Evolutionary conservation across 2,888 invertebrate genomes (phyloP).

Genomic region (Tinea pellionella): DNA sequence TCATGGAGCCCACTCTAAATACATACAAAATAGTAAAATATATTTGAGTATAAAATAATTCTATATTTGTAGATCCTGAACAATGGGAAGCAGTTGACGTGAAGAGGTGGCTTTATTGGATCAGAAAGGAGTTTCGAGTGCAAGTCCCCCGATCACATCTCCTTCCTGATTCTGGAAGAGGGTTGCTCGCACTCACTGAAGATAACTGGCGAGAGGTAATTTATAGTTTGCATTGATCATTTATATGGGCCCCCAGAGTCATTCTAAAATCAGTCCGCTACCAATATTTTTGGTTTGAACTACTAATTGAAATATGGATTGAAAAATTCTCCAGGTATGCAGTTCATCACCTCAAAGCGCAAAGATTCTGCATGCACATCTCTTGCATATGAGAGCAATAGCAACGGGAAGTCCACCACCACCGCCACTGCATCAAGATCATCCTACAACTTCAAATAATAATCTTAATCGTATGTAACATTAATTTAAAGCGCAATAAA

Average conservation of each 20-base stretch:
- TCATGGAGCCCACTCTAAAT: too few relatives aligned
- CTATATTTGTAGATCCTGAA: conserved; percentile 47
- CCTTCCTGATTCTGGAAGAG: conserved; percentile 54
- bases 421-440: conserved; percentile 52
- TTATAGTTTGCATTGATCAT: background rate
- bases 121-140: conserved; percentile 57
- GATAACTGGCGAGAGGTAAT: conserved; percentile 58
- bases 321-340: too few relatives aligned
- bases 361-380: conserved; percentile 59
- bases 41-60: too few relatives aligned
- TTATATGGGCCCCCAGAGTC: too few relatives aligned
- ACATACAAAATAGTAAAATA: too few relatives aligned
- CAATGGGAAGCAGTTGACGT: conserved; percentile 63
- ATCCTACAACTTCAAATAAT: conserved; percentile 22
- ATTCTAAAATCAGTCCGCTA: too few relatives aligned
- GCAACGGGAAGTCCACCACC: conserved; percentile 62
- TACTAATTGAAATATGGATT: too few relatives aligned
- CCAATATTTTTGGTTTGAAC: too few relatives aligned
- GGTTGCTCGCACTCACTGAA: conserved; percentile 64
- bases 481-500: too few relatives aligned
- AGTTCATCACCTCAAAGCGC: conserved; percentile 53
- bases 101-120: conserved; percentile 64
- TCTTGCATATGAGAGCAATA: conserved; percentile 56
- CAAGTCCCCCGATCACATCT: conserved; percentile 50
- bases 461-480: background rate